Evolutionary conservation across 2,113 vertebrate genomes (phyloP), one percentile per base, ranked within the genome.

Genomic region (Helogale parvula): DNA sequence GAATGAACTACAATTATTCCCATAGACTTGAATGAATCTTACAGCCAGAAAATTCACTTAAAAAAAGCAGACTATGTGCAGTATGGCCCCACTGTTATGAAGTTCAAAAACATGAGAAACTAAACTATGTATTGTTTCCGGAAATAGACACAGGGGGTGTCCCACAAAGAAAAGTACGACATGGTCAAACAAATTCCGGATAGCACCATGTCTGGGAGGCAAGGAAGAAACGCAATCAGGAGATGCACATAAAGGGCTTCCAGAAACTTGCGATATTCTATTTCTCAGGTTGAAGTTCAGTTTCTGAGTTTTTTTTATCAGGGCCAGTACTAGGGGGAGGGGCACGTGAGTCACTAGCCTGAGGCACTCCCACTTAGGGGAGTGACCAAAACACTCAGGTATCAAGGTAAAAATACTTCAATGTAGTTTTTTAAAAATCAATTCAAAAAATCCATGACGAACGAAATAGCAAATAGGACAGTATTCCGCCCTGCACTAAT

Each of bases 251-350:
- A 31, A 72, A 23, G n/a, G 29, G 4, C 25, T 27, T 81, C 23
- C 2, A 45, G 84, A 72, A 84, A 9, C 47, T 41, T 60, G 52
- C 19, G 38, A 50, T 7, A 3, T 4, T 52, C 2, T 12, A 2
- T 7, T 79, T 90, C 80, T 92, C 92, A 90, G 76, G 52, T 86
- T 79, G 60, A 89, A 50, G 85, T 79, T 92, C 14, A 7, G 45
- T 29, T 76, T 47, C 63, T 93, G 69, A 10, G 66, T 11, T 33
- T 41, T 3, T 76, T 96, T 77, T 15, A 65, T 47, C 83, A 54
- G 66, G 71, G 6, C n/a, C 1, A 1, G 47, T 33, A 66, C 1
- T 17, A n/a, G 3, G 17, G 15, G 1, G 2, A 92, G 21, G 81
- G 52, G 66, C 33, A 71, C 10, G 15, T 8, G 29, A 79, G 52